Conservation (phyloP, 2,113 vertebrate species). For the Nesoenas mayeri region DNA sequence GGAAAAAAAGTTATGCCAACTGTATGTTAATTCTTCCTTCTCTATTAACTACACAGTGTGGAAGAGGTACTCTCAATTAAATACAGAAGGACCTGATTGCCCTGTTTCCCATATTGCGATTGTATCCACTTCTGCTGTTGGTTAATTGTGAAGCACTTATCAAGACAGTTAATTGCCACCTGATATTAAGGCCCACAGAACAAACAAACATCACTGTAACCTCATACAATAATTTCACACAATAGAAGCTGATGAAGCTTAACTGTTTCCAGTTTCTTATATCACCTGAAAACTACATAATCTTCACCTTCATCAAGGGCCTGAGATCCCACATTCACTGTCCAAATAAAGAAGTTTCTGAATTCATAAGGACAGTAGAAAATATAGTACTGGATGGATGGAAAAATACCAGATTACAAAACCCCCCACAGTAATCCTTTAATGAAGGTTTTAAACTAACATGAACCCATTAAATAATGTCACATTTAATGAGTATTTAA, state of each 20-base stretch:
- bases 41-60: background rate
- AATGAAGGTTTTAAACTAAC: conserved; percentile 71
- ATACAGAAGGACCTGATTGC: background rate
- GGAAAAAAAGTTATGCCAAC: background rate
- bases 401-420: conserved; percentile 78
- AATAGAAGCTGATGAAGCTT: background rate
- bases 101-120: background rate
- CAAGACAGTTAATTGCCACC: background rate
- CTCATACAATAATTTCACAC: background rate
- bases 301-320: background rate
- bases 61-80: background rate
- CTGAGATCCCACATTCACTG: background rate
- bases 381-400: conserved; percentile 43
- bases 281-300: background rate
- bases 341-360: background rate
- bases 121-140: background rate
- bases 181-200: background rate
- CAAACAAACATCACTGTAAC: background rate
- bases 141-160: background rate
- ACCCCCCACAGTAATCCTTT: conserved; percentile 55
- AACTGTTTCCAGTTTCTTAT: background rate
- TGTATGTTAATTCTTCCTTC: background rate
- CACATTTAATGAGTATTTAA: conserved; percentile 79
- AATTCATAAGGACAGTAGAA: background rate
- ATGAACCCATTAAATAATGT: conserved; percentile 73